Conservation (phyloP, 1,140 invertebrate species). For the Drosophila novamexicana region DNA sequence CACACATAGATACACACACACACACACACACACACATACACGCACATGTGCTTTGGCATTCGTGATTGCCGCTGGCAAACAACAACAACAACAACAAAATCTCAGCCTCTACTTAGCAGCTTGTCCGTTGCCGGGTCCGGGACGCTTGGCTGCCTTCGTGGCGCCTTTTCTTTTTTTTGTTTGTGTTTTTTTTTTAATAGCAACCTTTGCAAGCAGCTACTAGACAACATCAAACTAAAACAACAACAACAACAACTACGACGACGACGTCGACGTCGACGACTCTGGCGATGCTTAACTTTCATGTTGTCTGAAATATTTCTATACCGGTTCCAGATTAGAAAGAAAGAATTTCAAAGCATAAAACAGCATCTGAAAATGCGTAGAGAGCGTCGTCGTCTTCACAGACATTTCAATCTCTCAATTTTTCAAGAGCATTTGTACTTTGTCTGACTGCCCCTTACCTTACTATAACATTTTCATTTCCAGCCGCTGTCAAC, state of each 20-base stretch:
- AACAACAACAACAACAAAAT: conserved; percentile 43
- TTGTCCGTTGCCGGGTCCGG: conserved; percentile 47
- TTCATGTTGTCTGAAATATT: conserved; percentile 76
- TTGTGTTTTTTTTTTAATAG: conserved; percentile 33
- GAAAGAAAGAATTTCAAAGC: conserved; percentile 76
- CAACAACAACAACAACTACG: not conserved
- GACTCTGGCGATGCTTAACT: conserved; percentile 56
- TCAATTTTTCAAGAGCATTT: conserved; percentile 16
- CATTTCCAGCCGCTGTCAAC: conserved; percentile 25
- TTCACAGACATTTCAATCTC: not conserved
- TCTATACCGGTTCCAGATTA: conserved; percentile 79
- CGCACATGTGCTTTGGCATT: conserved; percentile 34
- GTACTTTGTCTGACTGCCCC: conserved; percentile 17
- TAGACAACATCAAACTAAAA: conserved; percentile 41
- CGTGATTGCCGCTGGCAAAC: conserved; percentile 60
- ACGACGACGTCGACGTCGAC: not conserved
- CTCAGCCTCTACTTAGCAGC: conserved; percentile 66
- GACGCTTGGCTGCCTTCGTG: conserved; percentile 68
- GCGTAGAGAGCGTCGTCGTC: conserved; percentile 20
- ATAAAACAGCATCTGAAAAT: conserved; percentile 52
- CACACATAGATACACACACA: conserved; percentile 61
- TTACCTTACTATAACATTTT: conserved; percentile 2
- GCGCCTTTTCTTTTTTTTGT: conserved; percentile 61
- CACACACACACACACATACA: conserved; percentile 21
- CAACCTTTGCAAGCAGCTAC: conserved; percentile 55